Conservation (phyloP, 2,888 invertebrate species). For the Caenorhabditis japonica region DNA sequence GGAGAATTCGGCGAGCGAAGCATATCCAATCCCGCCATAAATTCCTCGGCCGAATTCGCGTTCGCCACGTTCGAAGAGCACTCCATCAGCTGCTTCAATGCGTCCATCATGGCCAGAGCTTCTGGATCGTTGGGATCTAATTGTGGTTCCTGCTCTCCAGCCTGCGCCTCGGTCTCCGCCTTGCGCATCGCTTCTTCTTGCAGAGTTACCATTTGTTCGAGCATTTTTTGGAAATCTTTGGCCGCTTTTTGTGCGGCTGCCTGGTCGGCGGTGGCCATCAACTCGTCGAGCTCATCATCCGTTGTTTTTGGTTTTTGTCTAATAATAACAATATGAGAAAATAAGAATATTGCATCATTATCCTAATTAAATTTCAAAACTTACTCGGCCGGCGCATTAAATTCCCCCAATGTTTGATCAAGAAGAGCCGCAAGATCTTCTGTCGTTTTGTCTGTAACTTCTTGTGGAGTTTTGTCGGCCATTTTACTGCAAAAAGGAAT, state of each 20-base stretch:
- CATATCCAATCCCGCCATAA: constrained; percentile 60
- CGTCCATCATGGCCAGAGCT: constrained; percentile 63
- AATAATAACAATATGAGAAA: constrained; percentile 5
- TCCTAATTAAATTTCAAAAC: constrained; percentile 9
- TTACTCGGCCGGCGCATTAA: constrained; percentile 41
- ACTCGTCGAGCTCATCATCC: constrained; percentile 65
- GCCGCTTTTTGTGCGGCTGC: constrained; percentile 66
- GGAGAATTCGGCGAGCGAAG: constrained; percentile 62
- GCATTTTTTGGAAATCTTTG: constrained; percentile 64
- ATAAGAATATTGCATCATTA: constrained; percentile 17
- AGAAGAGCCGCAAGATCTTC: constrained; percentile 55
- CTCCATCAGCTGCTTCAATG: constrained; percentile 61
- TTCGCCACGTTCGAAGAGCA: constrained; percentile 55
- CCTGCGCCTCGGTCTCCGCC: constrained; percentile 6
- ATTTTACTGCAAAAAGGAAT: constrained; percentile 28
- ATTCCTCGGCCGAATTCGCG: constrained; percentile 55
- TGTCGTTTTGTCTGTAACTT: constrained; percentile 20
- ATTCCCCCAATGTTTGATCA: constrained; percentile 53
- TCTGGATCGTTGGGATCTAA: constrained; percentile 56
- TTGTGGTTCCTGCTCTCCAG: constrained; percentile 1
- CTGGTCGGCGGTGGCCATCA: constrained; percentile 64
- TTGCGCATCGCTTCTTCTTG: constrained; percentile 57
- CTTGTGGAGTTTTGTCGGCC: constrained; percentile 27
- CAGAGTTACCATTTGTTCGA: constrained; percentile 64
- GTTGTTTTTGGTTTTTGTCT: constrained; percentile 39